Evolutionary conservation across 2,113 vertebrate species (phyloP), one percentile per base, ranked within the genome.

Genomic region (Actenoides lindsayi): DNA sequence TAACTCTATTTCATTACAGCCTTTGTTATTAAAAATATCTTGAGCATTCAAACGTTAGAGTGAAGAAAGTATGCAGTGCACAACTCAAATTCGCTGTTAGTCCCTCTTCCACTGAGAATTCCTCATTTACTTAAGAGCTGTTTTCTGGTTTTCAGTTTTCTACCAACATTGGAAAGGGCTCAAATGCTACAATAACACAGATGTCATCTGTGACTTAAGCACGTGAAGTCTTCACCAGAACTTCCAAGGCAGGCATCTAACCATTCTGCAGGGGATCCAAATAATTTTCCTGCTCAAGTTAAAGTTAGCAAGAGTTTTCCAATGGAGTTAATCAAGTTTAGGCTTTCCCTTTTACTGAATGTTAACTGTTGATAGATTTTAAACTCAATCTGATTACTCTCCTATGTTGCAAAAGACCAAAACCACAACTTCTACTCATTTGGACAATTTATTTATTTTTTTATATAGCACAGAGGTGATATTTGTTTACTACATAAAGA

Each of bases 401-500:
- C 14, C 7, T 35, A 2, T 9, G 17, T 42, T 70, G 41, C 41
- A 42, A 59, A 83, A 63, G 11, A 35, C 20, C 17, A 74, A 89
- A 85, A 5, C 18, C n/a, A 76, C 50, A 93, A 93, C 8, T 63
- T 51, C 11, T 11, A 78, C 18, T 56, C 74, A 14, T 75, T 94
- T 46, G 76, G 39, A 67, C 41, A 65, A 92, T 85, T 77, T 41
- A 41, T 21, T 82, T 14, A 53, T 82, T 14, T 56, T 83, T 71
- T 9, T 63, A 69, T 39, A 60, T 35, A 91, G 41, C 53, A 62
- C 42, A 68, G 69, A 90, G 70, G 13, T 84, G 68, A 68, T 82
- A 48, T 31, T 73, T 90, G 87, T 83, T 90, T 63, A 76, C 65
- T 89, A 91, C 68, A 30, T 24, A n/a, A 62, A 95, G 23, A 92